Evolutionary conservation across 2,113 vertebrate species (phyloP).

Genomic region (Deroptyus accipitrinus): DNA sequence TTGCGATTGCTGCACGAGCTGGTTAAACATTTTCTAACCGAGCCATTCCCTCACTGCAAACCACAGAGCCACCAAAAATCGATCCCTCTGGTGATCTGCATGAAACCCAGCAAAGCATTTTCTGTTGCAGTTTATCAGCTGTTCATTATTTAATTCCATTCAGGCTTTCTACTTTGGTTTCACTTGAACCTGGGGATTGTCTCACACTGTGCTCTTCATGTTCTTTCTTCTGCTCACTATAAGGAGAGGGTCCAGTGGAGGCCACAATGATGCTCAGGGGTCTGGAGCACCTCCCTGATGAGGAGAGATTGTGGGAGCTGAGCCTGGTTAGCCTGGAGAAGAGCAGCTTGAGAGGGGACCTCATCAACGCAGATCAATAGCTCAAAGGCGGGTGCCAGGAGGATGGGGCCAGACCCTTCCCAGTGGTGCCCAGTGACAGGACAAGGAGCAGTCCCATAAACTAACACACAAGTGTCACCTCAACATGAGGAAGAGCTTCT

Average conservation of each 20-base stretch:
- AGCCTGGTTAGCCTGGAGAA: not conserved
- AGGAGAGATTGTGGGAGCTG: not conserved
- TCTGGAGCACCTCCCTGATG: not conserved
- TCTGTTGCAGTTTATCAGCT: not conserved
- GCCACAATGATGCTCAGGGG: not conserved
- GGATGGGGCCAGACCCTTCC: not conserved
- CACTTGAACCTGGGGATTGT: not conserved
- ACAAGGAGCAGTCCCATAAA: not conserved
- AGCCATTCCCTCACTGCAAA: not conserved
- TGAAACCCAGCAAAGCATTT: not conserved
- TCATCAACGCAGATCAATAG: not conserved
- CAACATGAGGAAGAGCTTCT: not conserved
- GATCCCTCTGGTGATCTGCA: not conserved
- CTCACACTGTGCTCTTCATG: not conserved
- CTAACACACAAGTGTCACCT: not conserved
- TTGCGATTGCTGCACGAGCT: not conserved
- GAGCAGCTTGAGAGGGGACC: not conserved
- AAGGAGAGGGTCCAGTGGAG: not conserved
- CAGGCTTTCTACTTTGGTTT: not conserved
- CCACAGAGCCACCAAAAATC: not conserved
- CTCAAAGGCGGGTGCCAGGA: not conserved
- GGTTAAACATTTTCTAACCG: constrained; percentile 15
- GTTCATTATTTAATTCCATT: not conserved
- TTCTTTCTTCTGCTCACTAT: not conserved
- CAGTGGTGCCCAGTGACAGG: not conserved